phyloP scores from a whole-genome alignment of 2,888 invertebrate species.

The Trissoscelio sp. region DNA sequence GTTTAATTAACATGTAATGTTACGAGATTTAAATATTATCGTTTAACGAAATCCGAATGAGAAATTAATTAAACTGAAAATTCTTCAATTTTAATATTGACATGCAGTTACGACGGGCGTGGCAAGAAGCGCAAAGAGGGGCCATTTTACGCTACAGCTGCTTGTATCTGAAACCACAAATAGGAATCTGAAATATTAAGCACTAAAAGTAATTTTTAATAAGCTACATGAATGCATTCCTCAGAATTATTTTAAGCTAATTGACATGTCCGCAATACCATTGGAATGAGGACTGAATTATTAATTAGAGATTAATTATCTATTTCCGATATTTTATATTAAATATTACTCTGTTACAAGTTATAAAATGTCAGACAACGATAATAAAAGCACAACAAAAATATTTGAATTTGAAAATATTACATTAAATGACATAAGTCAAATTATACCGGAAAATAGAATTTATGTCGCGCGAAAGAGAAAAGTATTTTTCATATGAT shows the following conservation, averaged over 20 bases:
- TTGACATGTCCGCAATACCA: background rate
- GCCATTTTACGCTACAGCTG: constrained; percentile 19
- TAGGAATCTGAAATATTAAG: constrained; percentile 32
- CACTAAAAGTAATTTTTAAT: constrained; percentile 23
- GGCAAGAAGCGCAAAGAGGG: constrained; percentile 7
- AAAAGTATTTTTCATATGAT: background rate
- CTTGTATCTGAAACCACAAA: constrained; percentile 29
- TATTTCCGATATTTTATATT: background rate
- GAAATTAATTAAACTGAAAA: constrained; percentile 5
- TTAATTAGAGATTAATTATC: background rate
- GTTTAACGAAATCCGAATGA: too few relatives aligned
- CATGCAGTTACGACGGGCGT: constrained; percentile 16
- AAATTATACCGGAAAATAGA: background rate
- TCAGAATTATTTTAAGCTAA: constrained; percentile 1
- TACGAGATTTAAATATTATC: too few relatives aligned
- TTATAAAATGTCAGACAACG: too few relatives aligned
- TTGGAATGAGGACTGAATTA: background rate
- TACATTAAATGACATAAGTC: background rate
- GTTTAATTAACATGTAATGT: too few relatives aligned
- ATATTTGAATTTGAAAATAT: too few relatives aligned
- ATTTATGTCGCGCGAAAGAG: background rate
- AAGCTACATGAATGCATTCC: background rate
- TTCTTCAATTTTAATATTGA: constrained; percentile 21
- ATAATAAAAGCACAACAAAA: too few relatives aligned
- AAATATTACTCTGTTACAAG: too few relatives aligned